Conservation (phyloP, 37 sponge, comb jelly and placozoan genomes). For the Spongilla lacustris region DNA sequence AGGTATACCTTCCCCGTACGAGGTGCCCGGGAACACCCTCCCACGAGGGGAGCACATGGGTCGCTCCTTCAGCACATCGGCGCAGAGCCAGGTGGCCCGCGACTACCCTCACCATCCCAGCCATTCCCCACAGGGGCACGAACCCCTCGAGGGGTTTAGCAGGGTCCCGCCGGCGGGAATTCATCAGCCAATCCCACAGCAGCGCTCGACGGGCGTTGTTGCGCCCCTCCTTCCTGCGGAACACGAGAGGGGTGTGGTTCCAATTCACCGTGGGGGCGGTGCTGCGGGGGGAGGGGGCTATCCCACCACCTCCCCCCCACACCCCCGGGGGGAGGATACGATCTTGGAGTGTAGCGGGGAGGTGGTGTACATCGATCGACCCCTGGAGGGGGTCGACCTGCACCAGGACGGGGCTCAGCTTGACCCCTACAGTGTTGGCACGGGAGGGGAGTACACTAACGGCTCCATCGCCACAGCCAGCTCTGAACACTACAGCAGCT, state of each 20-base stretch:
- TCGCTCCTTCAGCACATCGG: constrained; percentile 2
- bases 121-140: constrained; percentile 27
- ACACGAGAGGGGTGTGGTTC: no score
- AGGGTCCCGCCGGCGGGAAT: background rate
- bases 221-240: no score
- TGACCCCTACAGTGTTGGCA: background rate
- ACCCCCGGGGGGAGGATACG: background rate
- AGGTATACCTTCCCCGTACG: constrained; percentile 44
- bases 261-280: no score
- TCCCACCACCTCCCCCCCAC: constrained; percentile 9
- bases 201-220: background rate
- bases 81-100: background rate
- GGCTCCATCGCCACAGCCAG: background rate
- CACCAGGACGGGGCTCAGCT: background rate
- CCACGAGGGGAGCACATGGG: constrained; percentile 6
- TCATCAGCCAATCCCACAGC: background rate
- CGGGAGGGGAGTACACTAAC: background rate
- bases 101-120: constrained; percentile 23
- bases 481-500: constrained; percentile 22
- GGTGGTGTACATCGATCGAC: background rate
- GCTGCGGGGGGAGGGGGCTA: background rate
- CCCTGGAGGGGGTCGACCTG: background rate
- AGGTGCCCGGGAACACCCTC: constrained; percentile 35
- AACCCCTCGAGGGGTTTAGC: background rate
- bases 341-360: background rate